Conservation (phyloP, 2,888 invertebrate species). For the Dysmachus trigonus region DNA sequence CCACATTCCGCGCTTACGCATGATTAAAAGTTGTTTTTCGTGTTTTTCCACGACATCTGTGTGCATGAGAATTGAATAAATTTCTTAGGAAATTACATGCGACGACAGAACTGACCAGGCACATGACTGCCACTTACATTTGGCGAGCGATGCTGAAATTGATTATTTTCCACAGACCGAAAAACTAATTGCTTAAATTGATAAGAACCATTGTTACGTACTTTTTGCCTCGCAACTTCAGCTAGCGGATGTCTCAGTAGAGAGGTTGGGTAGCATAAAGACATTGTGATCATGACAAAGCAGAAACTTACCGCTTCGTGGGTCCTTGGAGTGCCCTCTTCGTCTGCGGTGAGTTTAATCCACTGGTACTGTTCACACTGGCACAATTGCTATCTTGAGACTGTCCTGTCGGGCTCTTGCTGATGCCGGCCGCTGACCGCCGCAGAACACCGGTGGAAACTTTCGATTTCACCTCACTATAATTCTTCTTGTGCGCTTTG, state of each 20-base stretch:
- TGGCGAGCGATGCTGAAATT: not conserved
- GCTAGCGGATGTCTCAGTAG: not conserved
- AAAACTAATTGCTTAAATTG: constrained; percentile 6
- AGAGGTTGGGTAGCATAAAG: not conserved
- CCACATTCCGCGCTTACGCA: not conserved
- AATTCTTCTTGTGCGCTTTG: constrained; percentile 73
- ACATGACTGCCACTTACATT: not conserved
- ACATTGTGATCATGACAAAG: not conserved
- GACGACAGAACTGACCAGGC: not conserved
- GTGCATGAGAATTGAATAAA: not conserved
- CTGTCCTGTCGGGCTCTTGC: constrained; percentile 45
- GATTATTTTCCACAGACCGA: not conserved
- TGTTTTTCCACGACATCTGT: not conserved
- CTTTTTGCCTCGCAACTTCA: not conserved
- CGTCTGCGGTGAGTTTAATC: constrained; percentile 53
- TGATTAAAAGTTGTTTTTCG: not conserved
- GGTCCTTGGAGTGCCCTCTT: constrained; percentile 54
- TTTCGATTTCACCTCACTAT: constrained; percentile 89
- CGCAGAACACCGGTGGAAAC: constrained; percentile 69
- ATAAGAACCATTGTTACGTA: not conserved
- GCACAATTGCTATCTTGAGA: constrained; percentile 47
- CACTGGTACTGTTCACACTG: constrained; percentile 50
- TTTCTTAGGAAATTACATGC: not conserved
- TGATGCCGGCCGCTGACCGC: constrained; percentile 1
- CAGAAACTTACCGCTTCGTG: constrained; percentile 58